Conservation (phyloP, 2,797 vertebrate genomes). For the Vireo griseus region DNA sequence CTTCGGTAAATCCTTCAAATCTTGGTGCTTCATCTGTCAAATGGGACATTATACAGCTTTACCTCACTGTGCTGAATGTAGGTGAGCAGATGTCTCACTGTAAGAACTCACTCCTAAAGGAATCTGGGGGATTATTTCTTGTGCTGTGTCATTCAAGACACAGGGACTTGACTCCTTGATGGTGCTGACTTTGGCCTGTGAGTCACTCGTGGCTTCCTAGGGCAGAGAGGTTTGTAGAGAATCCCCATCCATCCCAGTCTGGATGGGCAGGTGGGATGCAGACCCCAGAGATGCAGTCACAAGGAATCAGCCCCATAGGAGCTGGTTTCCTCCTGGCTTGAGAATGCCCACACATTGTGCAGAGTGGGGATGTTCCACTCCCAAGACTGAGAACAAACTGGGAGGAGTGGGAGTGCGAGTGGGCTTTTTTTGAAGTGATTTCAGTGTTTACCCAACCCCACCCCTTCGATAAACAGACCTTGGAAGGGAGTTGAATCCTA, state of each 20-base stretch:
- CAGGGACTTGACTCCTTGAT: neutral
- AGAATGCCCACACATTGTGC: neutral
- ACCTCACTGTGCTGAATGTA: fast-evolving
- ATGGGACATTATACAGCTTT: neutral
- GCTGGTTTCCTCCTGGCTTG: neutral
- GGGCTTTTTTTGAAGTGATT: neutral
- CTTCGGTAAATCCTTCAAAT: neutral
- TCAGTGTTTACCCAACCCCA: constrained; percentile 8
- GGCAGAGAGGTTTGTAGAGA: neutral
- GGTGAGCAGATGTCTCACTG: neutral
- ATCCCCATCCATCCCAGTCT: neutral
- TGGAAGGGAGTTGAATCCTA: neutral
- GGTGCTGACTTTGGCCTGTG: neutral
- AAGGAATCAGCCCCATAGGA: neutral
- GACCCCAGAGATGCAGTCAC: neutral
- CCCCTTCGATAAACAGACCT: constrained; percentile 17
- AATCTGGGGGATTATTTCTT: neutral
- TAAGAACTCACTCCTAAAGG: neutral
- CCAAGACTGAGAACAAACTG: neutral
- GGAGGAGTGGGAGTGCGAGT: constrained; percentile 33
- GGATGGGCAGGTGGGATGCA: neutral
- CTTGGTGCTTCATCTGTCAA: neutral
- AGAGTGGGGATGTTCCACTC: neutral
- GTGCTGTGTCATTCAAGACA: neutral
- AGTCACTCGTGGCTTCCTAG: neutral